Evolutionary conservation across 2,888 invertebrate genomes (phyloP), one percentile per base, ranked within the genome.

Genomic region (Polydrusus tereticollis): DNA sequence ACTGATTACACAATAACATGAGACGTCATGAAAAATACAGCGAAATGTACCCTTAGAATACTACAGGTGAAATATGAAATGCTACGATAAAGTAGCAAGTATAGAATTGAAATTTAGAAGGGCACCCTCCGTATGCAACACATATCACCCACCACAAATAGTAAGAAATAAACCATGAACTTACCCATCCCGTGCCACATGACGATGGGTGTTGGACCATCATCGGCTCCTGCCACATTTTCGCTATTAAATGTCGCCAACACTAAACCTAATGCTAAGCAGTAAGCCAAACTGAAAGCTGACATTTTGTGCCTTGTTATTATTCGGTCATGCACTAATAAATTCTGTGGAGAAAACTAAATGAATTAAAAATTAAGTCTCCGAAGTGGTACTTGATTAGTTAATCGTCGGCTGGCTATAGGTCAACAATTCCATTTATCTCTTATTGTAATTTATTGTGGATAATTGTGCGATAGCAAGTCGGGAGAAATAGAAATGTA

Each of bases 101-200:
- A n/a, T n/a, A n/a, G n/a, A n/a, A n/a, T n/a, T n/a, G n/a, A n/a
- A 33, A 33, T 10, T 2, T 33, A 4, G 33, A 33, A n/a, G n/a
- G n/a, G n/a, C n/a, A n/a, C n/a, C 33, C 33, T 33, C 10, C 33
- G 10, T 10, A 33, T 33, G 1, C 10, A 6, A 33, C n/a, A 6
- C 2, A 33, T 33, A 10, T 33, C 7, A 33, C 10, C 1, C 6
- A 33, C 7, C 8, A 18, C 20, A 20, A 18, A 20, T 8, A 45
- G 8, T 7, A 10, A 2, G 2, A 45, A 45, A 20, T 23, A 12
- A 47, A 47, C 23, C 12, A 1, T 10, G 3, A 52, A 77, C 87
- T 88, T 87, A 96, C 96, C 97, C 97, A 98, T 97, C 87, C 97
- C 97, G 88, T 98, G 81, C 82, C 82, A 82, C 66, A 82, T 71